Conservation (phyloP, 2,797 vertebrate species). For the Gambusia yucatana region DNA sequence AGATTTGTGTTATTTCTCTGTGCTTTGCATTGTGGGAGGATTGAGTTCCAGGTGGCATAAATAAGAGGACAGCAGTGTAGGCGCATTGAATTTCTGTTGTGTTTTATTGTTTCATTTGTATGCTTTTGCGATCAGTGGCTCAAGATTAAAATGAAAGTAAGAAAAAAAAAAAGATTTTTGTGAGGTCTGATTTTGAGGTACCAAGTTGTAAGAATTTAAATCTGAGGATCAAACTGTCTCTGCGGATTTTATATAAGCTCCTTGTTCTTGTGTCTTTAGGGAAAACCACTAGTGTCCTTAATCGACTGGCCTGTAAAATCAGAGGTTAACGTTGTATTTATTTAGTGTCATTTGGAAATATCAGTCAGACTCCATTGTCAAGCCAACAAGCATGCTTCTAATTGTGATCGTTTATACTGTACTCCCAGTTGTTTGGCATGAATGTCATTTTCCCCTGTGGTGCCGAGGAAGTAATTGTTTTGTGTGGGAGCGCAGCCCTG, state of each 20-base stretch:
- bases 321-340: not conserved
- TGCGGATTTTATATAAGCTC: not conserved
- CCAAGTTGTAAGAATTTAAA: too few species aligned
- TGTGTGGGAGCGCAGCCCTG: conserved; percentile 35
- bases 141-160: not conserved
- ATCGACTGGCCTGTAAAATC: not conserved
- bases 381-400: conserved; percentile 42
- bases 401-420: conserved; percentile 45
- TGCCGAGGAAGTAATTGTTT: conserved; percentile 44
- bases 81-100: not conserved
- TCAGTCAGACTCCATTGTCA: conserved; percentile 24
- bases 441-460: conserved; percentile 23
- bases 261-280: not conserved
- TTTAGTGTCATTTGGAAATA: conserved; percentile 22
- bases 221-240: not conserved
- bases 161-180: not conserved
- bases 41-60: not conserved
- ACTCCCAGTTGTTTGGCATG: conserved; percentile 32
- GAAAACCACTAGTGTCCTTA: not conserved
- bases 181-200: not conserved
- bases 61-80: not conserved
- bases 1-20: not conserved
- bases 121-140: not conserved
- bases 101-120: not conserved
- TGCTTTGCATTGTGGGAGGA: not conserved